Percentiles rank a stretch among this genome's conserved stretches.
These are phyloP conservation scores for Fragum sueziense DNA, from an alignment of 2,888 invertebrate species.

Conservation along the genomic window DNA sequence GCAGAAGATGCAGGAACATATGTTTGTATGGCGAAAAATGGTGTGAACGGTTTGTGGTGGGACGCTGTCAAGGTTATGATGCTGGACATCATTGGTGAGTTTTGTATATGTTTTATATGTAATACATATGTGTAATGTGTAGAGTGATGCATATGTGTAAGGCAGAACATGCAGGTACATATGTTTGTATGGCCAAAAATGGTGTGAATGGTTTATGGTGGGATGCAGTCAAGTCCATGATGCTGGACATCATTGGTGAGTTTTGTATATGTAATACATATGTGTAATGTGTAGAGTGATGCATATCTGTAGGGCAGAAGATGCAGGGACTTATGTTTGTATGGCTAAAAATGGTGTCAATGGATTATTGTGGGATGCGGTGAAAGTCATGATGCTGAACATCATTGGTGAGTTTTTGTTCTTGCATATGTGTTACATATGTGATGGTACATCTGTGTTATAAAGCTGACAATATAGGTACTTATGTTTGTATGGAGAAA, in stretches of 20 bases:
- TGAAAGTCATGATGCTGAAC: conserved; percentile 62
- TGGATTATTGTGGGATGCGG: conserved; percentile 55
- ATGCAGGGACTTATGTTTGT: conserved; percentile 80
- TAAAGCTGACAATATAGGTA: conserved; percentile 75
- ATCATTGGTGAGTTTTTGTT: conserved; percentile 64
- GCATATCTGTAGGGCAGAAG: no score
- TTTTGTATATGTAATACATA: no score
- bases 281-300: conserved; percentile 77
- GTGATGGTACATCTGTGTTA: no score
- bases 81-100: conserved; percentile 67
- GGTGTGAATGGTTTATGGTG: conserved; percentile 61
- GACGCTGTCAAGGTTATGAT: conserved; percentile 62
- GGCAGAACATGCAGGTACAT: conserved; percentile 77
- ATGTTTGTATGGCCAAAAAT: conserved; percentile 77
- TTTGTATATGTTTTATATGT: no score
- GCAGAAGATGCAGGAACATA: conserved; percentile 77
- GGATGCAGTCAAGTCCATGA: conserved; percentile 61
- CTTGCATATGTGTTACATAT: no score
- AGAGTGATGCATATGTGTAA: no score
- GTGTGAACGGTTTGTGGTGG: conserved; percentile 60
- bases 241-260: conserved; percentile 67
- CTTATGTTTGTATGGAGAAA: conserved; percentile 77
- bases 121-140: no score
- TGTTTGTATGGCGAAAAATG: conserved; percentile 75
- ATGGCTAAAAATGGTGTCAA: conserved; percentile 66